A percentile compares a stretch with the other conserved stretches of the same genome.
phyloP scores from a whole-genome alignment of 2,888 invertebrate genomes.

The Bhutanitis thaidina region DNA sequence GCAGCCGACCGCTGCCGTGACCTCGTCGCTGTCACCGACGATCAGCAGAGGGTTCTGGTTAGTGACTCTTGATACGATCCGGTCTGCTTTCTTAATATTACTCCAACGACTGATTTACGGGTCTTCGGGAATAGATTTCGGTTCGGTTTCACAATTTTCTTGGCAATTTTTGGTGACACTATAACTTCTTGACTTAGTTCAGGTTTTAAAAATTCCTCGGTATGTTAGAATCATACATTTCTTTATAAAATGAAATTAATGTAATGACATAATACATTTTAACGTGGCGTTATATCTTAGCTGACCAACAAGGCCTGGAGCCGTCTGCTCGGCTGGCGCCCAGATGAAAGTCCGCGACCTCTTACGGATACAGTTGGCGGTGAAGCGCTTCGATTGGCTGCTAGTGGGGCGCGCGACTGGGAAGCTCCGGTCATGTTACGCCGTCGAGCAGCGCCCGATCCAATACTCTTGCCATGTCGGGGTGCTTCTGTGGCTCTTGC shows the following conservation, averaged over 20 bases:
- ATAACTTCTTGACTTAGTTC: too few species aligned
- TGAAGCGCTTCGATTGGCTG: constrained; percentile 74
- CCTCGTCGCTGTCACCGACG: constrained; percentile 92
- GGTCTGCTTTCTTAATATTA: not conserved
- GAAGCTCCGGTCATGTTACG: constrained; percentile 89
- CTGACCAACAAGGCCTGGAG: constrained; percentile 93
- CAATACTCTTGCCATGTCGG: constrained; percentile 67
- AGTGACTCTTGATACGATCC: constrained; percentile 18
- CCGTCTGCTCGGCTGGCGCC: constrained; percentile 85
- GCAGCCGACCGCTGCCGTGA: constrained; percentile 93
- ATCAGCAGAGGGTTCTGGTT: constrained; percentile 90
- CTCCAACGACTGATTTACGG: too few species aligned
- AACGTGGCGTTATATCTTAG: constrained; percentile 70
- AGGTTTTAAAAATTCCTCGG: too few species aligned
- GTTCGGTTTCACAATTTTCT: not conserved
- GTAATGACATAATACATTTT: too few species aligned
- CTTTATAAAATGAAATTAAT: too few species aligned
- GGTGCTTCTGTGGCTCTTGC: constrained; percentile 62
- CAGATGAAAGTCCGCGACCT: constrained; percentile 56
- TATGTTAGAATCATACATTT: too few species aligned
- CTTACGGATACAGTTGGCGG: constrained; percentile 65
- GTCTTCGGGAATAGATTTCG: too few species aligned
- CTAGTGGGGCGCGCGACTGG: constrained; percentile 83
- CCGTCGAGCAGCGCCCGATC: constrained; percentile 89
- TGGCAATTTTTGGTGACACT: too few species aligned